phyloP scores from a whole-genome alignment of 30 jellyfish, hydroid and myxozoan genomes.

The Aurelia sp. region DNA sequence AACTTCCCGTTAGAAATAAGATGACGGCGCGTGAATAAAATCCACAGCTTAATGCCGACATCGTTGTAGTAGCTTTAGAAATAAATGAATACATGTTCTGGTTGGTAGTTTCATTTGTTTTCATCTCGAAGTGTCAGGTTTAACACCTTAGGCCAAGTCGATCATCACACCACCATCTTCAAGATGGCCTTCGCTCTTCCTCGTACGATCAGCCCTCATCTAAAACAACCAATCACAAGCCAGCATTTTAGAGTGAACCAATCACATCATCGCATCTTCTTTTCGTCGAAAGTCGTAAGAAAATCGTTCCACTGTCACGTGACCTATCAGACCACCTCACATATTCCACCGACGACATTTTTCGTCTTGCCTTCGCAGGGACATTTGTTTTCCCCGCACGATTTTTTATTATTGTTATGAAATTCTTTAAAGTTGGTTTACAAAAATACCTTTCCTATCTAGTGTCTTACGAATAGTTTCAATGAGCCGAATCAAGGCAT shows the following conservation, averaged over 20 bases:
- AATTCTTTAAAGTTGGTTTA: too few species aligned
- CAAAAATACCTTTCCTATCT: too few species aligned
- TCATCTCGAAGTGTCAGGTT: neutral
- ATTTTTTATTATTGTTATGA: too few species aligned
- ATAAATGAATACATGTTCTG: neutral
- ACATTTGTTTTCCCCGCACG: too few species aligned
- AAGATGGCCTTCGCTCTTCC: conserved; percentile 23
- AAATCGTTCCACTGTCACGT: conserved; percentile 12
- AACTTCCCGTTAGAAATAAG: conserved; percentile 67
- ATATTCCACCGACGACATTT: too few species aligned
- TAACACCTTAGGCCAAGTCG: conserved; percentile 7
- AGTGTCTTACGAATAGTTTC: too few species aligned
- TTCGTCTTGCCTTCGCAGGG: too few species aligned
- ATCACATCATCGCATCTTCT: neutral
- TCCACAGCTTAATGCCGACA: conserved; percentile 55
- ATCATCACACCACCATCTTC: conserved; percentile 30
- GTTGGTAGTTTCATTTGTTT: too few species aligned
- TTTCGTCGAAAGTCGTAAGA: neutral
- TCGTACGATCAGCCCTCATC: conserved; percentile 39
- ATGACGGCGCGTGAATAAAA: conserved; percentile 67
- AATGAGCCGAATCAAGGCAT: too few species aligned
- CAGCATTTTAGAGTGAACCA: conserved; percentile 6
- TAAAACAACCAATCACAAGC: conserved; percentile 26
- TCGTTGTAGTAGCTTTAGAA: conserved; percentile 21
- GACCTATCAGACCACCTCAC: conserved; percentile 3